Evolutionary conservation across 2,113 vertebrate genomes (phyloP).

Genomic region (Melanerpes formicivorus): DNA sequence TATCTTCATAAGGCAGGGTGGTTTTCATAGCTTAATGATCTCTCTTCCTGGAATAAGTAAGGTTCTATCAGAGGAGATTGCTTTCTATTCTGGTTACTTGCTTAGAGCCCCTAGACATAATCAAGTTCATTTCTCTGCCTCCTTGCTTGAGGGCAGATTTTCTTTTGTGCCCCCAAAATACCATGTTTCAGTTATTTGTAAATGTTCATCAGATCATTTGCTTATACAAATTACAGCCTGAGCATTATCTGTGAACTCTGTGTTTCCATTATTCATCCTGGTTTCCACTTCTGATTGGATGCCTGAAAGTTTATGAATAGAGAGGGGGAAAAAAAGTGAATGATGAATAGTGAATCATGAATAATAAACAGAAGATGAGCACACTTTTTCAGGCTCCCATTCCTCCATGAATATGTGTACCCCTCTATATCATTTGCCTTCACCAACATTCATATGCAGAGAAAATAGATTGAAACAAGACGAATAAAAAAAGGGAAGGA

Average conservation of each 20-base stretch:
- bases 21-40: neutral
- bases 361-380: constrained; percentile 67
- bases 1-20: neutral
- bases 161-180: constrained; percentile 30
- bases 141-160: constrained; percentile 26
- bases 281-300: constrained; percentile 37
- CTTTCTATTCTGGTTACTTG: neutral
- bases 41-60: neutral
- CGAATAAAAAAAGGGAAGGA: constrained; percentile 26
- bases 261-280: constrained; percentile 60
- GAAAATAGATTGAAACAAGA: constrained; percentile 52
- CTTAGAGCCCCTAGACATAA: constrained; percentile 1
- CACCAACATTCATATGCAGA: constrained; percentile 62
- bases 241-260: constrained; percentile 31
- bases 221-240: constrained; percentile 48
- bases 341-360: constrained; percentile 67
- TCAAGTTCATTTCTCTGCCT: constrained; percentile 7
- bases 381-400: constrained; percentile 47
- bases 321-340: constrained; percentile 13
- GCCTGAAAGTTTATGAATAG: constrained; percentile 61
- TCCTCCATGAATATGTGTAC: constrained; percentile 59
- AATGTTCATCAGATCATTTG: constrained; percentile 53
- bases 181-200: constrained; percentile 54
- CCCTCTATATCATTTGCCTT: constrained; percentile 54
- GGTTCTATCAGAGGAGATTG: neutral